These are phyloP conservation scores for Eupeodes corollae DNA, from an alignment of 1,140 invertebrate genomes.

Conservation along the genomic window DNA sequence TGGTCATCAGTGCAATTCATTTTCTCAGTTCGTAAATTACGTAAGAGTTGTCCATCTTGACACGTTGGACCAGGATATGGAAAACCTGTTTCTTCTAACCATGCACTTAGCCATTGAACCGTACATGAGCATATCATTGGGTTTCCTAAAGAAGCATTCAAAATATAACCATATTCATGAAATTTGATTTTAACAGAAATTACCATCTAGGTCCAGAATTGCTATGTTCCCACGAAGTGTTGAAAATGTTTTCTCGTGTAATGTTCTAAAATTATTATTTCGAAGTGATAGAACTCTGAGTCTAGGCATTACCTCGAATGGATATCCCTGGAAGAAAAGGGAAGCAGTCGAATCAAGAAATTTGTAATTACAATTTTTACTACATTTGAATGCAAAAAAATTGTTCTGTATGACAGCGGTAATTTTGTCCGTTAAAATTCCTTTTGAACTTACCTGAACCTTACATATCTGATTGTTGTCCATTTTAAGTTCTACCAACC, in stretches of 20 bases:
- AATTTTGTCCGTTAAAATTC: background rate
- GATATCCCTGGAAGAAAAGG: constrained; percentile 40
- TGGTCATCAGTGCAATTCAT: constrained; percentile 46
- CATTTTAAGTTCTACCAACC: constrained; percentile 72
- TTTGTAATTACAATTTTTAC: background rate
- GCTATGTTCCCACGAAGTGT: constrained; percentile 67
- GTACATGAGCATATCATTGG: constrained; percentile 68
- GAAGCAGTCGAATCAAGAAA: too few relatives aligned
- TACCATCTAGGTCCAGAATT: constrained; percentile 74
- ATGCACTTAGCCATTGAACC: constrained; percentile 69
- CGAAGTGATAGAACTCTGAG: constrained; percentile 65
- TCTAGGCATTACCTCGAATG: constrained; percentile 71
- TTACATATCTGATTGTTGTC: constrained; percentile 63
- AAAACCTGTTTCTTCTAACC: constrained; percentile 58
- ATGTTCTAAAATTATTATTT: constrained; percentile 62
- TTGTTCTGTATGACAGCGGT: too few relatives aligned
- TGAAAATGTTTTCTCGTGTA: constrained; percentile 63
- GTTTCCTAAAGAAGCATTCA: constrained; percentile 52
- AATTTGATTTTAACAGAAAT: constrained; percentile 22
- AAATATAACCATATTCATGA: too few relatives aligned
- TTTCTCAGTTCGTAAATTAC: constrained; percentile 54
- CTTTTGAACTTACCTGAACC: constrained; percentile 38
- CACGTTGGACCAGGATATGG: constrained; percentile 55
- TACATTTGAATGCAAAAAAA: background rate
- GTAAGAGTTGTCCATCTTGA: constrained; percentile 58